Evolutionary conservation across 2,888 invertebrate species (phyloP).

Genomic region (Sphaerophoria taeniata): DNA sequence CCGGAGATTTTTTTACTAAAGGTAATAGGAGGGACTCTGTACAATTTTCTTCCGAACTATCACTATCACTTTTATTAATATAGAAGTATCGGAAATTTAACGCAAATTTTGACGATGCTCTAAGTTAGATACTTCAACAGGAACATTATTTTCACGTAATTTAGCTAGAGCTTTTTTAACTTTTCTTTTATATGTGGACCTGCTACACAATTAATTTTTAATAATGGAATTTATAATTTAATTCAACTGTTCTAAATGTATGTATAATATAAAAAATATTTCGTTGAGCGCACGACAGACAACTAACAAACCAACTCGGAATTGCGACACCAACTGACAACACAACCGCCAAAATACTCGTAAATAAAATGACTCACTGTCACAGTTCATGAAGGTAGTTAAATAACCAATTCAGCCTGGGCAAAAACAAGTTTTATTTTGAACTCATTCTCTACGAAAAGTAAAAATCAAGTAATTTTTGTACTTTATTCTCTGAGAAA

Average conservation of each 20-base stretch:
- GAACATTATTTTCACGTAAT: background rate
- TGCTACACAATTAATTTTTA: too few relatives aligned
- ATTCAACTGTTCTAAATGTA: too few relatives aligned
- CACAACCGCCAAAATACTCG: background rate
- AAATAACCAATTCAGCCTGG: background rate
- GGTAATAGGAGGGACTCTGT: background rate
- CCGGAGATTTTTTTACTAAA: background rate
- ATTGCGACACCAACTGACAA: background rate
- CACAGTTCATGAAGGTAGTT: background rate
- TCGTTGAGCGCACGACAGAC: background rate
- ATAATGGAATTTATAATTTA: too few relatives aligned
- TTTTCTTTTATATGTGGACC: too few relatives aligned
- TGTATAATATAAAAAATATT: too few relatives aligned
- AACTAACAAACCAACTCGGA: conserved; percentile 2
- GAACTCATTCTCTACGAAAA: background rate
- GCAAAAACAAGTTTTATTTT: conserved; percentile 5
- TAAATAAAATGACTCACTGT: background rate
- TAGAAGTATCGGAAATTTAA: background rate
- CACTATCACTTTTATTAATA: background rate
- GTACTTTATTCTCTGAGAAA: too few relatives aligned
- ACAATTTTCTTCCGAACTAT: background rate
- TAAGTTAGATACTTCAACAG: background rate
- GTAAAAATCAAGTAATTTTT: too few relatives aligned
- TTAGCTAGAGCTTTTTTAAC: too few relatives aligned
- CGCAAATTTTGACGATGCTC: background rate